phyloP scores from a whole-genome alignment of 2,113 vertebrate species.

The Neotragus moschatus region DNA sequence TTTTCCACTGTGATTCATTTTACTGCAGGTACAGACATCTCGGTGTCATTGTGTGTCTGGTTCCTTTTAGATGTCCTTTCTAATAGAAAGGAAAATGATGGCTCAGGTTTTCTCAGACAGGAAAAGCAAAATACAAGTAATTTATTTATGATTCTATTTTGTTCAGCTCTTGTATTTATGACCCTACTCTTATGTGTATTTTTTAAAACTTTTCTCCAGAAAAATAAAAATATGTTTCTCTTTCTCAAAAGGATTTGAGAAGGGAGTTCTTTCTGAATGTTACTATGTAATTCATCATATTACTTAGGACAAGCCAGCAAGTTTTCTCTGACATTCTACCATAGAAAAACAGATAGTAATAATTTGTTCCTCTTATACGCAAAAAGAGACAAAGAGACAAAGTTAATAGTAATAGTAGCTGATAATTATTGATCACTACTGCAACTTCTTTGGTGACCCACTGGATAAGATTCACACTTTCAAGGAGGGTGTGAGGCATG shows the following conservation, averaged over 20 bases:
- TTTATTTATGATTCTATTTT: conserved; percentile 55
- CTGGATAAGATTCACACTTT: neutral
- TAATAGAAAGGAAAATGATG: conserved; percentile 47
- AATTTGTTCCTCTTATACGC: neutral
- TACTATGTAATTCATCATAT: neutral
- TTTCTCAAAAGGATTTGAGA: conserved; percentile 21
- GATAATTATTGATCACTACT: neutral
- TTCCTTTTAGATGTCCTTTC: conserved; percentile 48
- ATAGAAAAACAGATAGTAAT: neutral
- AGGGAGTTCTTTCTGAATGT: neutral
- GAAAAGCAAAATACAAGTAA: conserved; percentile 46
- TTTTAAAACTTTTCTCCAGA: conserved; percentile 16
- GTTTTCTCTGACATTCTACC: neutral
- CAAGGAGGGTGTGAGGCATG: neutral
- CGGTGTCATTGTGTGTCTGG: neutral
- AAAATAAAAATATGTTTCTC: conserved; percentile 20
- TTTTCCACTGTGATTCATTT: neutral
- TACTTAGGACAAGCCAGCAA: neutral
- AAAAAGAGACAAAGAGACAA: neutral
- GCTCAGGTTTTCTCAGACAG: neutral
- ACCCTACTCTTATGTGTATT: conserved; percentile 12
- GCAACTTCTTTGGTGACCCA: neutral
- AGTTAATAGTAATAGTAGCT: neutral
- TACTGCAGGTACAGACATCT: conserved; percentile 22
- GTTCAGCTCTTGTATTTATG: conserved; percentile 53